Evolutionary conservation across 2,888 invertebrate genomes (phyloP).

Genomic region (Dasysyrphus tricinctus): DNA sequence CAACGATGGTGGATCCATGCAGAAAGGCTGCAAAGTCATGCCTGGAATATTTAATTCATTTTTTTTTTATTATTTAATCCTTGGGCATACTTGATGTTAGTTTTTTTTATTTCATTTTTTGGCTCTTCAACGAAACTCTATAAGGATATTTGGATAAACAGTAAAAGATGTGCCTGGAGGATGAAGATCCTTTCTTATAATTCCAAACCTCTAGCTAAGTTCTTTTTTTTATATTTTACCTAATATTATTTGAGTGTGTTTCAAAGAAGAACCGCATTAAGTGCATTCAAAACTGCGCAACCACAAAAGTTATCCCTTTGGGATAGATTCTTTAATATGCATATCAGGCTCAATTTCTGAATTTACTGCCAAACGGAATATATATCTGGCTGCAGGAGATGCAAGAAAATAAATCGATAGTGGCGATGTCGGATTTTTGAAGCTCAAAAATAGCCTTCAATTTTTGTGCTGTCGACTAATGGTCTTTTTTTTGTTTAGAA

Average conservation of each 20-base stretch:
- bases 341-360: constrained; percentile 42
- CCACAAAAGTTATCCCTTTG: constrained; percentile 40
- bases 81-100: constrained; percentile 29
- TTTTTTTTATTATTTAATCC: constrained; percentile 60
- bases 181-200: constrained; percentile 32
- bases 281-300: constrained; percentile 60
- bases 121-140: constrained; percentile 19
- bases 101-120: background rate
- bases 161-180: constrained; percentile 44
- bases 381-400: background rate
- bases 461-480: background rate
- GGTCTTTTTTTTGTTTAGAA: background rate
- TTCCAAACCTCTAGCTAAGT: constrained; percentile 7
- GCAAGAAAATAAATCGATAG: background rate
- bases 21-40: constrained; percentile 68
- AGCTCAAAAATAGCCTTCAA: constrained; percentile 11
- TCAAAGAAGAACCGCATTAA: constrained; percentile 58
- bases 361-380: constrained; percentile 34
- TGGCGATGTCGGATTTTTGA: background rate
- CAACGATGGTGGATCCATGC: constrained; percentile 43
- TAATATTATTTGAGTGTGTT: constrained; percentile 23
- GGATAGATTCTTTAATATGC: constrained; percentile 59
- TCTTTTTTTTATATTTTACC: constrained; percentile 11
- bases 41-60: constrained; percentile 68
- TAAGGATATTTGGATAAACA: constrained; percentile 64